Conservation (phyloP, 2,113 vertebrate genomes). For the Eleginops maclovinus region DNA sequence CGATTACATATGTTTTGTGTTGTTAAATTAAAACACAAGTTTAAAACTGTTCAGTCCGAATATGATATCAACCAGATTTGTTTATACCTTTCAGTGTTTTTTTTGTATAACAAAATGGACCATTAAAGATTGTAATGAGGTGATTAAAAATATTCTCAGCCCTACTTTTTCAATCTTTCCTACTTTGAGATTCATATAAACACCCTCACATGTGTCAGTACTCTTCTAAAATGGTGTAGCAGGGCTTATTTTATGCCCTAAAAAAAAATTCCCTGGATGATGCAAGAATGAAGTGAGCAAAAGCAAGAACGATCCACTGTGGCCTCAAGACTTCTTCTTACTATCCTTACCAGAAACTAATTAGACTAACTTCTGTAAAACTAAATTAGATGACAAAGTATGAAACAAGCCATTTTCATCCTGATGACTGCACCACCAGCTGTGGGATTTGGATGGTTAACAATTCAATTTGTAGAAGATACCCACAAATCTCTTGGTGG, state of each 20-base stretch:
- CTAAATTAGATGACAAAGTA: constrained; percentile 4
- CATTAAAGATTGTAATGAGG: background rate
- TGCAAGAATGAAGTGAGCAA: constrained; percentile 65
- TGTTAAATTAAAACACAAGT: background rate
- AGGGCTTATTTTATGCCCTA: background rate
- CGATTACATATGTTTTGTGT: background rate
- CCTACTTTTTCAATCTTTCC: constrained; percentile 3
- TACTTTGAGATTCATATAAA: background rate
- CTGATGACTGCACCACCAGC: background rate
- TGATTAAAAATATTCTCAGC: background rate
- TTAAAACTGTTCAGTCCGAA: background rate
- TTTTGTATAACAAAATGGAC: background rate
- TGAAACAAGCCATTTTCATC: background rate
- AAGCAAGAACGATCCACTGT: constrained; percentile 47
- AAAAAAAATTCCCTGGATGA: constrained; percentile 53
- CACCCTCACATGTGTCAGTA: background rate
- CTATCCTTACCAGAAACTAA: constrained; percentile 7
- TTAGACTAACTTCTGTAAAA: constrained; percentile 1
- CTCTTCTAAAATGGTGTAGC: constrained; percentile 2
- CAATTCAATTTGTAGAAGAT: background rate
- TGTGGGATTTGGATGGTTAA: background rate
- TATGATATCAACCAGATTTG: background rate
- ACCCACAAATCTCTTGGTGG: background rate
- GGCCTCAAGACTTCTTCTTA: constrained; percentile 26
- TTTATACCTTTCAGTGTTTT: background rate